These are phyloP conservation scores for Apodemia duryi DNA, from an alignment of 2,888 invertebrate genomes.

Conservation along the genomic window DNA sequence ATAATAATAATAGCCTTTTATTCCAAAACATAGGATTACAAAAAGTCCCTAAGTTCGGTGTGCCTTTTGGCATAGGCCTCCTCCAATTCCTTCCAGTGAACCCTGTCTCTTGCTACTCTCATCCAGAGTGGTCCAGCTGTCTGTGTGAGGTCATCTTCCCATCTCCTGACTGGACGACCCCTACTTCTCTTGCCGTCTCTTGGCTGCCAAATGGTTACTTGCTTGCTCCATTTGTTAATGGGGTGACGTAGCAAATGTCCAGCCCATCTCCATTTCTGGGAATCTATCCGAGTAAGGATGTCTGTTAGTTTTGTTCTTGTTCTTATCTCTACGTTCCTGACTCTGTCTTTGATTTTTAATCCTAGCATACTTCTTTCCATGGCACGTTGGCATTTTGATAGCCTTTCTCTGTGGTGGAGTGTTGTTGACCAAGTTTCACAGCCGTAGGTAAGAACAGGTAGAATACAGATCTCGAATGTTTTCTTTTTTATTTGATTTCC, in stretches of 20 bases:
- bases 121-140: too few relatives aligned
- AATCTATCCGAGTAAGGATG: not conserved
- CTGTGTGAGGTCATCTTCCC: too few relatives aligned
- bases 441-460: not conserved
- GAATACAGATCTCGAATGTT: constrained; percentile 14
- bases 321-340: not conserved
- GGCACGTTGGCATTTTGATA: constrained; percentile 1
- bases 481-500: constrained; percentile 5
- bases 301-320: not conserved
- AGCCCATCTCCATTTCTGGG: not conserved
- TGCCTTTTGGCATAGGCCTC: too few relatives aligned
- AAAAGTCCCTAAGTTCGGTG: too few relatives aligned
- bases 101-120: too few relatives aligned
- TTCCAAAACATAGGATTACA: too few relatives aligned
- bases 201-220: too few relatives aligned
- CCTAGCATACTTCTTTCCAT: constrained; percentile 10
- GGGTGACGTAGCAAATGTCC: not conserved
- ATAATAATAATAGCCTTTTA: too few relatives aligned
- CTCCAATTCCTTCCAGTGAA: too few relatives aligned
- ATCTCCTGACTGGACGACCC: too few relatives aligned
- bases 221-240: not conserved
- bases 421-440: too few relatives aligned
- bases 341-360: not conserved
- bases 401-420: not conserved
- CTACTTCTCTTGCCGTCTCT: too few relatives aligned